Base-by-base conservation (phyloP, 2,888 invertebrate species). In the Lasius fuliginosus region DNA sequence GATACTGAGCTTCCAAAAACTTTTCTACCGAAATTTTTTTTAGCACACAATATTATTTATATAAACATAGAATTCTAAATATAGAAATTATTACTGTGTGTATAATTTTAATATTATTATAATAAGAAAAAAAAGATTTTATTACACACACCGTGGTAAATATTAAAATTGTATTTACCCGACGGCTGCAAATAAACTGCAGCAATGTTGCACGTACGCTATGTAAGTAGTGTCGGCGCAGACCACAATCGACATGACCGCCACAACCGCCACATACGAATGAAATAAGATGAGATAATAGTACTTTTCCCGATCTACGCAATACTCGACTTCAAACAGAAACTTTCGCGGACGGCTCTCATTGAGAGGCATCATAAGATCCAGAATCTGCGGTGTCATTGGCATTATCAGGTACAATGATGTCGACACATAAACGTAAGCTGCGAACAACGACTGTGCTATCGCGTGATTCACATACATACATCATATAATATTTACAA, bases 121-220 rank as follows among this genome's bases (percentile, higher is more conserved):
- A 58, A 58, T 23, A 23, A 58, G 3, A 58, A 53, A 8, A 53
- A 23, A 46, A 4, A 46, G 4, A 12, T 6, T 56, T 23, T 23
- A 53, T 23, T 56, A 8, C 3, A 9, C 23, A 36, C 9, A 36
- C 18, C 9, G 1, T 15, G 9, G 6, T 42, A 33, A 49, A 12
- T 30, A 46, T 46, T 69, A 53, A n/a, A 69, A 12, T 15, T 23
- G 15, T n/a, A 0, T 4, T 71, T 56, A 71, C 69, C 69, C 69
- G 23, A 53, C 15, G 12, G 53, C 69, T 36, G 69, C 23, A n/a
- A 71, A 71, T 36, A 71, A 71, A 56, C 69, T 71, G 53, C 69
- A 71, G 6, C 33, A 53, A 2, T 71, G 69, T 3, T 53, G 33
- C 53, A 71, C 69, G 15, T 53, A 71, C 4, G 30, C 5, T 71